Percentiles rank a stretch among this genome's conserved stretches.
phyloP scores from a whole-genome alignment of 2,888 invertebrate genomes.

The Microplitis manilae region DNA sequence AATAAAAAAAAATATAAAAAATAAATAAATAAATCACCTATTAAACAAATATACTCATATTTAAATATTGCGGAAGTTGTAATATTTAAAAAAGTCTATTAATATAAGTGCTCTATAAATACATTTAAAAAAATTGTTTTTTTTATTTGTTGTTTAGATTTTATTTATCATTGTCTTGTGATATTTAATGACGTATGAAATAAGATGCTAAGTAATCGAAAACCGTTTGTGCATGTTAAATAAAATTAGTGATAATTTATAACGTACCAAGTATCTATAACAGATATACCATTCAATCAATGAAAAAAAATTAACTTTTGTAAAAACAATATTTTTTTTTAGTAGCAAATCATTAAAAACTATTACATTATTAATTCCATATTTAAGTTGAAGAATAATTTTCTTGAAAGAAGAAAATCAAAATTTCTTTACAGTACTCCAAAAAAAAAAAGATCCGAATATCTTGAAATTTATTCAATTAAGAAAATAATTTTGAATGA shows the following conservation, averaged over 20 bases:
- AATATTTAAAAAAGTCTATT: neutral
- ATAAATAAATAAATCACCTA: neutral
- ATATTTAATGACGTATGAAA: neutral
- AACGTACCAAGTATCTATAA: neutral
- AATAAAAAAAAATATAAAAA: neutral
- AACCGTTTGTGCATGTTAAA: neutral
- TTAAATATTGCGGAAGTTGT: neutral
- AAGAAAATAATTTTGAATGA: no score
- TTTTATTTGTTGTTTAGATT: neutral
- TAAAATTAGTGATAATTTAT: conserved; percentile 1
- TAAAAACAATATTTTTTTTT: no score
- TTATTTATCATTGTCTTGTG: neutral
- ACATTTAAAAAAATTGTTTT: no score
- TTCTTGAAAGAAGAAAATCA: no score
- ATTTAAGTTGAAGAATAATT: no score
- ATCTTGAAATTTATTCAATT: no score
- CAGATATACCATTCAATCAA: no score
- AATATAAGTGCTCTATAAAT: neutral
- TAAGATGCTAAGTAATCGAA: neutral
- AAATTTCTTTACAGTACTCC: no score
- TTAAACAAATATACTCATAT: neutral
- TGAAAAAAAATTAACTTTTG: no score
- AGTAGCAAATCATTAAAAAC: no score
- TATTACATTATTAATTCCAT: no score
- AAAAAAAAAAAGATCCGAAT: no score